phyloP scores from a whole-genome alignment of 2,888 invertebrate species.

The Lottia scabra region DNA sequence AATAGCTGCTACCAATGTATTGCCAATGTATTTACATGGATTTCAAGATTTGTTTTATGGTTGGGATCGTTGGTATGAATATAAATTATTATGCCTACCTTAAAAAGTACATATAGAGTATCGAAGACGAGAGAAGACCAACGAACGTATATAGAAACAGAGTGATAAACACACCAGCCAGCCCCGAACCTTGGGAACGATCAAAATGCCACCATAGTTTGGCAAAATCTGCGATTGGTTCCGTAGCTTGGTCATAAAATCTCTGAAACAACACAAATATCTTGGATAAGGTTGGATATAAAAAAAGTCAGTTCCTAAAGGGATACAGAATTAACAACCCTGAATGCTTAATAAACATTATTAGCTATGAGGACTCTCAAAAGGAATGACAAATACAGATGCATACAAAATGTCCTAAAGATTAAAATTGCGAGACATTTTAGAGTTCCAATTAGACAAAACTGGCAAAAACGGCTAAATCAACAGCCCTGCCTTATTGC shows the following conservation, averaged over 20 bases:
- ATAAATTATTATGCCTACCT: constrained; percentile 45
- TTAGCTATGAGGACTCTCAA: background rate
- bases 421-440: too few relatives aligned
- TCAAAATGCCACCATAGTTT: constrained; percentile 66
- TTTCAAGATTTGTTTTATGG: too few relatives aligned
- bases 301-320: too few relatives aligned
- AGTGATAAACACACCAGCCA: constrained; percentile 63
- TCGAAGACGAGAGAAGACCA: constrained; percentile 55
- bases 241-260: constrained; percentile 48
- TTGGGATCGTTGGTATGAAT: too few relatives aligned
- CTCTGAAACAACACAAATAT: constrained; percentile 38
- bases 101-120: constrained; percentile 68
- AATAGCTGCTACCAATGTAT: too few relatives aligned
- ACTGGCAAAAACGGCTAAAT: too few relatives aligned
- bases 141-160: constrained; percentile 60
- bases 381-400: too few relatives aligned
- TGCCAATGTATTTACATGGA: too few relatives aligned
- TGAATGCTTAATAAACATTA: background rate
- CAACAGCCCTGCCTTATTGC: too few relatives aligned
- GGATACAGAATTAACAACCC: background rate
- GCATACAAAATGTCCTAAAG: too few relatives aligned
- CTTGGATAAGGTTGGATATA: too few relatives aligned
- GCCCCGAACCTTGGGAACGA: constrained; percentile 60
- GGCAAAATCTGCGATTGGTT: constrained; percentile 61
- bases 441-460: too few relatives aligned